These are phyloP conservation scores for Amyelois transitella DNA, from an alignment of 1,140 invertebrate genomes.

Conservation along the genomic window DNA sequence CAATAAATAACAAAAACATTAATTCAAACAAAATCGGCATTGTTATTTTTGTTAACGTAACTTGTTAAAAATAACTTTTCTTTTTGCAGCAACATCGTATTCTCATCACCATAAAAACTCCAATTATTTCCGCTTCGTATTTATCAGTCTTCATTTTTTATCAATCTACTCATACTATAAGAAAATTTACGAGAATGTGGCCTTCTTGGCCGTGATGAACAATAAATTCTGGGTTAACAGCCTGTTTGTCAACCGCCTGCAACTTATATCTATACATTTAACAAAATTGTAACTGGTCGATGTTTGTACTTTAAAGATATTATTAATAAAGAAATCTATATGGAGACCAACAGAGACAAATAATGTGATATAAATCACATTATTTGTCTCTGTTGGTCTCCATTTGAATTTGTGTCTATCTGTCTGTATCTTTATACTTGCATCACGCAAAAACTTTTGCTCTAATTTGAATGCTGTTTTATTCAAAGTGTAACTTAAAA, in stretches of 20 bases:
- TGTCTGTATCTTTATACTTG: too few relatives aligned
- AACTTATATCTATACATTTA: conserved; percentile 31
- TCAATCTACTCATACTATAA: conserved; percentile 59
- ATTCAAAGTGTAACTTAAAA: too few relatives aligned
- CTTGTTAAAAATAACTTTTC: background rate
- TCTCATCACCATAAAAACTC: conserved; percentile 36
- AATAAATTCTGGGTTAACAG: conserved; percentile 63
- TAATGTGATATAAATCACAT: too few relatives aligned
- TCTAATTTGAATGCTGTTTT: too few relatives aligned
- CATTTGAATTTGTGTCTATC: too few relatives aligned
- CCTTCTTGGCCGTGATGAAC: conserved; percentile 48
- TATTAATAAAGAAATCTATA: too few relatives aligned
- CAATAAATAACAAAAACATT: conserved; percentile 1
- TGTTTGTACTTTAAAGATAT: too few relatives aligned
- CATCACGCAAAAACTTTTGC: too few relatives aligned
- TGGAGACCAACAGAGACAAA: too few relatives aligned
- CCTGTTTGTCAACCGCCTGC: conserved; percentile 30
- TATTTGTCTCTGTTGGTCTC: too few relatives aligned
- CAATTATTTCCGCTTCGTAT: conserved; percentile 48
- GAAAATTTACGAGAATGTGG: conserved; percentile 60
- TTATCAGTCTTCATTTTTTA: conserved; percentile 48
- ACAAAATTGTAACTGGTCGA: too few relatives aligned
- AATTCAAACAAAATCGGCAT: background rate
- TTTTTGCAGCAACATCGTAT: conserved; percentile 15
- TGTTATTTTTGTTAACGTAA: background rate